Percentiles rank a stretch among this genome's conserved stretches.
Evolutionary conservation across 2,888 invertebrate species (phyloP).

Genomic region (Drosophila mayaguana): DNA sequence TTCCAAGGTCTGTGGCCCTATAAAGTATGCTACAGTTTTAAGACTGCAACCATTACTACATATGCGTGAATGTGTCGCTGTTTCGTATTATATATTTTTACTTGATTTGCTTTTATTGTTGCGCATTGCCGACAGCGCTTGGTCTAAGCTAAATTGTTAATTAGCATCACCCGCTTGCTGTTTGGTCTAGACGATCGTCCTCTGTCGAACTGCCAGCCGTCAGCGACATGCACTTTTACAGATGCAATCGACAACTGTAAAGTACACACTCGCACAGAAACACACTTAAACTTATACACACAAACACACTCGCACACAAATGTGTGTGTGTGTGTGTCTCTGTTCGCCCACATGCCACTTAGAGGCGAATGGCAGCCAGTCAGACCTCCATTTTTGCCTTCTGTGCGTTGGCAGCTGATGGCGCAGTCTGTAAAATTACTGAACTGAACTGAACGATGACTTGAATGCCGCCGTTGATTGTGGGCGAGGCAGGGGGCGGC

Average conservation of each 20-base stretch:
- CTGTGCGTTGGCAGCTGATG: slow-evolving; percentile 72
- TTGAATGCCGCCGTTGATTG: slow-evolving; percentile 64
- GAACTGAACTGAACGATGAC: slow-evolving; percentile 80
- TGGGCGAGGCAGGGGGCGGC: slow-evolving; percentile 4
- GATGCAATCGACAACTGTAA: slow-evolving; percentile 71
- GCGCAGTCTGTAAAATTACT: slow-evolving; percentile 79
- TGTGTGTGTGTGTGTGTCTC: neutral
- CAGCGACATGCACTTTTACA: slow-evolving; percentile 56
- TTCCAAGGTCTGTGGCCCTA: neutral
- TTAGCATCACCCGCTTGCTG: slow-evolving; percentile 39
- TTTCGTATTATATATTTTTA: slow-evolving; percentile 13
- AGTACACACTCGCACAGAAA: slow-evolving; percentile 20
- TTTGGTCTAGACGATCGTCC: slow-evolving; percentile 7
- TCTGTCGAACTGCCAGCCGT: slow-evolving; percentile 49
- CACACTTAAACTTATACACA: neutral
- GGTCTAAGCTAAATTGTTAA: slow-evolving; percentile 27
- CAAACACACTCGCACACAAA: neutral
- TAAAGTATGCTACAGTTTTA: slow-evolving; percentile 36
- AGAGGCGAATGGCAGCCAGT: slow-evolving; percentile 24
- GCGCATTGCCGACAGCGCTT: slow-evolving; percentile 16
- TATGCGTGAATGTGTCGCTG: neutral
- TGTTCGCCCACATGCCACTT: slow-evolving; percentile 10
- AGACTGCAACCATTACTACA: neutral
- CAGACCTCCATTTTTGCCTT: slow-evolving; percentile 40
- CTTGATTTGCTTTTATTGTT: slow-evolving; percentile 34